Evolutionary conservation across 2,113 vertebrate genomes (phyloP).

Genomic region (Mohoua ochrocephala): DNA sequence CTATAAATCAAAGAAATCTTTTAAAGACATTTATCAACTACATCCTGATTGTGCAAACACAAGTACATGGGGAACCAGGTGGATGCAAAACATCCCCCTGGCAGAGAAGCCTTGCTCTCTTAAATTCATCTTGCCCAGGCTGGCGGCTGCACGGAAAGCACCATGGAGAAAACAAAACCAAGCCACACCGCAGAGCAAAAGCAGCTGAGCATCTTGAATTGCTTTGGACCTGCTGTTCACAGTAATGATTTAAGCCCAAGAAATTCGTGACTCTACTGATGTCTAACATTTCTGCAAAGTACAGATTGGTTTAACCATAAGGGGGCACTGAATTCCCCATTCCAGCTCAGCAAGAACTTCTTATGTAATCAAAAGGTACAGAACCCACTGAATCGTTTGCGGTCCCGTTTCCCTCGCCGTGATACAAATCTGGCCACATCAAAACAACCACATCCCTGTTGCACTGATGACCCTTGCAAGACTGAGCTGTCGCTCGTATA

Average conservation of each 20-base stretch:
- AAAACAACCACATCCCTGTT: background rate
- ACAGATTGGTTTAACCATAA: background rate
- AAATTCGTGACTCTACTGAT: accelerated
- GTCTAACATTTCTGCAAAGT: background rate
- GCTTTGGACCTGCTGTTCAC: background rate
- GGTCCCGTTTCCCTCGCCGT: background rate
- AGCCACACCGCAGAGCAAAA: background rate
- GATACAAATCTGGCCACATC: background rate
- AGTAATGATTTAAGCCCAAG: background rate
- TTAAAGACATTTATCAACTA: background rate
- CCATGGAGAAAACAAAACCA: background rate
- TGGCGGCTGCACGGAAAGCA: accelerated
- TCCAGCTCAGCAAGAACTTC: background rate
- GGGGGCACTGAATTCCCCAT: background rate
- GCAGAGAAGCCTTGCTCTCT: background rate
- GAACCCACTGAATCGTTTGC: background rate
- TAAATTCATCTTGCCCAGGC: background rate
- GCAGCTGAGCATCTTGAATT: background rate
- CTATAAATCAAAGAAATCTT: background rate
- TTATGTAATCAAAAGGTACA: background rate
- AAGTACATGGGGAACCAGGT: background rate
- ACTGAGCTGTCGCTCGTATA: accelerated
- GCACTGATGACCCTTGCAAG: background rate
- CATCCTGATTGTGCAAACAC: background rate
- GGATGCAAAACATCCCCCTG: background rate